Base-by-base conservation (phyloP, 2,888 invertebrate genomes). In the Nomada fucata region DNA sequence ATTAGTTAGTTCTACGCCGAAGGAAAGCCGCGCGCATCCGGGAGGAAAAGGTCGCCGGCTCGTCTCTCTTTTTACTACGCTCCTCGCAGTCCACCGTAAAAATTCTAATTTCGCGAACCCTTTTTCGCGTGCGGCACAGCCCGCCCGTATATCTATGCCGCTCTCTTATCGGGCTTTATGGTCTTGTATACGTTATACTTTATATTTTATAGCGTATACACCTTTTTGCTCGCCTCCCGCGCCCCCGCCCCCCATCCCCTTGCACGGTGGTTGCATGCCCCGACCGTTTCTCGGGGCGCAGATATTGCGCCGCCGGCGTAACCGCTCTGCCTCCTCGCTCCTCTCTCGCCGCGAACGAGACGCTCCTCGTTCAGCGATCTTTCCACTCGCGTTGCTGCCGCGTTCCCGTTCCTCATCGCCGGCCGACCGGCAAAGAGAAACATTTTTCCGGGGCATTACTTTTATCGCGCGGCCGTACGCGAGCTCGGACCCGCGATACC, bases 151-250 rank as follows among this genome's bases (percentile, higher is more conserved):
- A 91, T 91, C 91, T 89, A 79, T 83, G 87, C 84, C 70, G 80
- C 79, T 88, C 90, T 88, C 92, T 92, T 92, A 92, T 92, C 92
- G 86, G 87, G 77, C 89, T 91, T 91, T 90, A 92, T 90, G 90
- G 89, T 91, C 88, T 90, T 91, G 90, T 88, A 88, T 89, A 90
- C 89, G 89, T 90, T 91, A 90, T 90, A 91, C 91, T 91, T 92
- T 89, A 90, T 91, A 91, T 89, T 92, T 91, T 92, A 91, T 89
- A 90, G 88, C 89, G 85, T 80, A 80, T 79, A 88, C 89, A 87
- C 74, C 80, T 64, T 65, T 70, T 26, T 18, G 57, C 20, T 2
- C 44, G 2, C 36, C 18, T 72, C 53, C n/a, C n/a, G n/a, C 11
- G 2, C 55, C 1, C 20, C 11, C 50, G n/a, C 59, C 69, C 50